Conservation (phyloP, 2,797 vertebrate species). For the Eulemur rubriventer region DNA sequence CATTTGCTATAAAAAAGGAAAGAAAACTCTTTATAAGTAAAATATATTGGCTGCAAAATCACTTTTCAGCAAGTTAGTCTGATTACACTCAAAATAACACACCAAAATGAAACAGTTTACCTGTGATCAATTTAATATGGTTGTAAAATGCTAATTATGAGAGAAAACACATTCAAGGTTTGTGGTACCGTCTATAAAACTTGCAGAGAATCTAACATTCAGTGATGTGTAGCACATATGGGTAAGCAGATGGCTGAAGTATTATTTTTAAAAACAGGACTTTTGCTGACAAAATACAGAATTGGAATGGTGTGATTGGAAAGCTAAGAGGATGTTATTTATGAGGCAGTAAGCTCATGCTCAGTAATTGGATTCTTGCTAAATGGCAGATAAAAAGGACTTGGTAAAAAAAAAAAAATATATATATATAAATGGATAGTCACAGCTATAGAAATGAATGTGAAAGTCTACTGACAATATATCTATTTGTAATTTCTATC, state of each 20-base stretch:
- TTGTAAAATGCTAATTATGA: conserved; percentile 83
- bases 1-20: conserved; percentile 75
- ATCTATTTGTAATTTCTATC: background rate
- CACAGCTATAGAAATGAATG: background rate
- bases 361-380: conserved; percentile 72
- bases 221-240: conserved; percentile 77
- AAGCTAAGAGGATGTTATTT: conserved; percentile 80
- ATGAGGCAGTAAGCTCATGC: conserved; percentile 60
- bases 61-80: conserved; percentile 77
- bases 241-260: conserved; percentile 82
- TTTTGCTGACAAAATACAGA: conserved; percentile 86
- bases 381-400: conserved; percentile 69
- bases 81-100: conserved; percentile 83
- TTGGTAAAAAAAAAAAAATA: background rate
- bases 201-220: conserved; percentile 77
- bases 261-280: conserved; percentile 83
- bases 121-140: conserved; percentile 83
- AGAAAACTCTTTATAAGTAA: conserved; percentile 74
- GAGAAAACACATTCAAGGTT: conserved; percentile 77
- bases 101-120: conserved; percentile 84
- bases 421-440: background rate
- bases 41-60: conserved; percentile 82
- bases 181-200: conserved; percentile 79
- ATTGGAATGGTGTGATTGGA: conserved; percentile 75
- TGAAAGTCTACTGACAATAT: conserved; percentile 22